phyloP scores from a whole-genome alignment of 2,113 vertebrate species.

The Erinaceus europaeus region DNA sequence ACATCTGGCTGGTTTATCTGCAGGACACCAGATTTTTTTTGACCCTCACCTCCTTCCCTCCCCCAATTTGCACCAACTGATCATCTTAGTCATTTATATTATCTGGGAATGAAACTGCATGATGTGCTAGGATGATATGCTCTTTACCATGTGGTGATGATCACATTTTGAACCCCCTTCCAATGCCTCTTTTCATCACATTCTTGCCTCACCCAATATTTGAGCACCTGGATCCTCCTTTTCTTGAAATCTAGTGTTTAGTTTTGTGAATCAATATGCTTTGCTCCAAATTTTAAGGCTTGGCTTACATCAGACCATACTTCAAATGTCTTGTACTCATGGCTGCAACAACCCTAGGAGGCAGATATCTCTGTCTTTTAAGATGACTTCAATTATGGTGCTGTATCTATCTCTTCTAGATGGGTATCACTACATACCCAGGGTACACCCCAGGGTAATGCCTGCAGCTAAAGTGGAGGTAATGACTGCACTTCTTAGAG shows the following conservation, averaged over 20 bases:
- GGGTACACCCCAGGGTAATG: too few relatives aligned
- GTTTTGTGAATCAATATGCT: background rate
- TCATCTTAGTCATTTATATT: background rate
- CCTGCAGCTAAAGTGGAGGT: too few relatives aligned
- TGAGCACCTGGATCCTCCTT: background rate
- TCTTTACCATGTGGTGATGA: accelerated
- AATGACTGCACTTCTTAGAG: too few relatives aligned
- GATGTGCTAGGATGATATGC: background rate
- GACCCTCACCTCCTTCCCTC: accelerated
- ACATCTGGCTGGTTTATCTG: background rate
- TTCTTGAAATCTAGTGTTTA: background rate
- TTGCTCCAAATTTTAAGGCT: background rate
- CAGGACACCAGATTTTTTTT: background rate
- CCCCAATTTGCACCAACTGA: background rate
- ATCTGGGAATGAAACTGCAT: background rate
- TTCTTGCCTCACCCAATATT: background rate
- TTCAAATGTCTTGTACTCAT: background rate
- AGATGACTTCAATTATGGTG: too few relatives aligned
- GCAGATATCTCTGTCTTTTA: accelerated
- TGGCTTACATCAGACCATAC: background rate
- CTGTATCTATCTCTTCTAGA: too few relatives aligned
- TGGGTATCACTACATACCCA: too few relatives aligned
- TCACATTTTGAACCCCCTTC: background rate
- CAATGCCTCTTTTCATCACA: accelerated
- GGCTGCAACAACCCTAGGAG: background rate